phyloP scores from a whole-genome alignment of 2,113 vertebrate species.

The Urocolius indicus region DNA sequence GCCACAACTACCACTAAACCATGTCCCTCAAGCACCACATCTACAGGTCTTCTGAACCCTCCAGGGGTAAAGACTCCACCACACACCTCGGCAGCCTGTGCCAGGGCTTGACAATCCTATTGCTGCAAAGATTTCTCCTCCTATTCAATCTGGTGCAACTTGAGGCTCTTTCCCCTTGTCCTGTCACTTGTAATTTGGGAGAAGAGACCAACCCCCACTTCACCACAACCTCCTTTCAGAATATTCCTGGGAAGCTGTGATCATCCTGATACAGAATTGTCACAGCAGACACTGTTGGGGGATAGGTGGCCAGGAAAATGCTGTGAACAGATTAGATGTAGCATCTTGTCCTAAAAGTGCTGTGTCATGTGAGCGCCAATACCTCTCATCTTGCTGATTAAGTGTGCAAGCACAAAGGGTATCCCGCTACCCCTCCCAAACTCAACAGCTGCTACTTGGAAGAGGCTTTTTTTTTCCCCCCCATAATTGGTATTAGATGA shows the following conservation, averaged over 20 bases:
- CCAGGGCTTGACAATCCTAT: too few species aligned
- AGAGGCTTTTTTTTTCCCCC: slow-evolving; percentile 26
- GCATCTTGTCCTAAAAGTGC: slow-evolving; percentile 36
- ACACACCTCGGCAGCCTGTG: too few species aligned
- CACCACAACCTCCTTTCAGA: too few species aligned
- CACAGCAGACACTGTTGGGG: neutral
- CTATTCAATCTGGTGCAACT: too few species aligned
- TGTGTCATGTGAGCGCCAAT: slow-evolving; percentile 8
- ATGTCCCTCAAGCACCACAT: too few species aligned
- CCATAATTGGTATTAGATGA: slow-evolving; percentile 68
- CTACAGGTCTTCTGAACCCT: too few species aligned
- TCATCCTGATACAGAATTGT: neutral
- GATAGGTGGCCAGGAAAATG: neutral
- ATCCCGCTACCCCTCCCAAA: slow-evolving; percentile 48
- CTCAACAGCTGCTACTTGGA: slow-evolving; percentile 71
- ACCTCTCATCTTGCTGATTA: slow-evolving; percentile 50
- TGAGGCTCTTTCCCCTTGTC: too few species aligned
- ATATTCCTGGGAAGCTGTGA: neutral
- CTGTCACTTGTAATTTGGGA: too few species aligned
- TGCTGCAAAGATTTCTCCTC: too few species aligned
- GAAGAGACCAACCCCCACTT: too few species aligned
- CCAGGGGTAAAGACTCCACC: too few species aligned
- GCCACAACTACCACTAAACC: too few species aligned
- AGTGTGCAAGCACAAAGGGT: slow-evolving; percentile 48
- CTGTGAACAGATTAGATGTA: neutral